phyloP scores from a whole-genome alignment of 2,113 vertebrate genomes.

The Cygnus atratus region DNA sequence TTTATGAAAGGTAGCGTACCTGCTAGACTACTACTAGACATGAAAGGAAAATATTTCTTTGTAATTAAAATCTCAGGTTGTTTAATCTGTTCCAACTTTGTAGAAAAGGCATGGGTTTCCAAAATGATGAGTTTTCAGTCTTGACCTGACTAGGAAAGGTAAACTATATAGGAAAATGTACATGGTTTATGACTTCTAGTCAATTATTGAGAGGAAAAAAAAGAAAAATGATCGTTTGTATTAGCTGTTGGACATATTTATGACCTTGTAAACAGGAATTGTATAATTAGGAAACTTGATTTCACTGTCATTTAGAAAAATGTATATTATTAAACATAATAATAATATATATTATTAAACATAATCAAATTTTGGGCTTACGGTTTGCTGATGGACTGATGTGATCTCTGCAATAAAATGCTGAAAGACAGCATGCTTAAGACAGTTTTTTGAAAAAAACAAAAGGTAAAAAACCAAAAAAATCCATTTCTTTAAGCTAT shows the following conservation, averaged over 20 bases:
- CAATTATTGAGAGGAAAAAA: background rate
- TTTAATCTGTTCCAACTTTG: background rate
- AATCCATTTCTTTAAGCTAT: background rate
- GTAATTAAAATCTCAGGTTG: background rate
- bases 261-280: background rate
- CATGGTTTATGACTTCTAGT: background rate
- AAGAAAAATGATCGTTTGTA: background rate
- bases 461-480: no score
- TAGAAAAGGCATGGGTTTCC: background rate
- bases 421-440: background rate
- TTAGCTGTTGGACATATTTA: background rate
- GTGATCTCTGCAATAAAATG: background rate
- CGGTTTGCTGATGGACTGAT: background rate
- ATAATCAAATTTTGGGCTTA: background rate
- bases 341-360: background rate
- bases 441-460: background rate
- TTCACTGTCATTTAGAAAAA: background rate
- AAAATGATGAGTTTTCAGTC: background rate
- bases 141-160: background rate
- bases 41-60: background rate
- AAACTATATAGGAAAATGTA: background rate
- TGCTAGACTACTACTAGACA: background rate
- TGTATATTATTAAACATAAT: background rate
- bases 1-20: background rate
- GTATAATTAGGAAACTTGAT: background rate